Evolutionary conservation across 2,888 invertebrate genomes (phyloP), one percentile per base, ranked within the genome.

Genomic region (Epinotia nisella): DNA sequence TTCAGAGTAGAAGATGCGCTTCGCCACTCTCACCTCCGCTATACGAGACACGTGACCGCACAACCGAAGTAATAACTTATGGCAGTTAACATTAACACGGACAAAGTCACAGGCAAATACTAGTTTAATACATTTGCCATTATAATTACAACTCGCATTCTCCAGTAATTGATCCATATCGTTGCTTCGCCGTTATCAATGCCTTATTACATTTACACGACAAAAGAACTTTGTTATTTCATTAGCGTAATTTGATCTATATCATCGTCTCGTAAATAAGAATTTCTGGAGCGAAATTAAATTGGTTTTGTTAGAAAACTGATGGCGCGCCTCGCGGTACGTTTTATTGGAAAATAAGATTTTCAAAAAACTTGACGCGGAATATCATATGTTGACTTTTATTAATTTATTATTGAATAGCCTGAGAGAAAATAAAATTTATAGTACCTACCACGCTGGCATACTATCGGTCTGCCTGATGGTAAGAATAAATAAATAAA

Each of bases 201-300:
- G 24, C 11, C 59, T 61, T 49, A 62, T 49, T 17, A 62, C 49
- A 21, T 49, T 58, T 21, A n/a, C 49, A n/a, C 21, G 62, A 29
- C 24, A 49, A 45, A 61, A 62, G 29, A 62, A 62, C 45, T 62
- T 62, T 51, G 49, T 62, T 62, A 51, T 62, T 62, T 62, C 49
- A 62, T 62, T 62, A 49, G 15, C 24, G 62, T 62, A 62, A 62
- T 62, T 62, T 49, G 62, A 62, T 62, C 62, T 11, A 24, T 62
- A 62, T 62, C 62, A 45, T 24, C 49, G 21, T 24, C 24, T 49
- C 24, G 45, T 24, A 62, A 62, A 62, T 24, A 62, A 49, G 62
- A 62, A 24, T n/a, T 62, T 62, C 29, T 62, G 62, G 10, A 2
- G 49, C 24, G 24, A 62, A 62, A 62, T 62, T 62, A 24, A 62